phyloP scores from a whole-genome alignment of 2,888 invertebrate species.

The Amitus sp. region DNA sequence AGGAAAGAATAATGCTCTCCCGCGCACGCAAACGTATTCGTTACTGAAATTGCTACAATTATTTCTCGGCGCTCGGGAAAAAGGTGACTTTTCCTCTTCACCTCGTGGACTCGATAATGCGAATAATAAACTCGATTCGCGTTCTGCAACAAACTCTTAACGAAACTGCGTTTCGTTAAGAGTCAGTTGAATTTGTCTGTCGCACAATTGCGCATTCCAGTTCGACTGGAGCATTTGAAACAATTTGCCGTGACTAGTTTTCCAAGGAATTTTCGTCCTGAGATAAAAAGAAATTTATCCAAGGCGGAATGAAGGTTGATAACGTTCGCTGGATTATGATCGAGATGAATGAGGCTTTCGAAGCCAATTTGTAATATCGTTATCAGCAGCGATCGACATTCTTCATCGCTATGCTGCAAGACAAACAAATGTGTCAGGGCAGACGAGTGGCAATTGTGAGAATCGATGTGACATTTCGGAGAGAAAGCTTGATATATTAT shows the following conservation, averaged over 20 bases:
- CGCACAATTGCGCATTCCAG: background rate
- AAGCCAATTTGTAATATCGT: constrained; percentile 36
- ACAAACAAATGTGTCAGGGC: constrained; percentile 35
- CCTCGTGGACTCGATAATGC: constrained; percentile 23
- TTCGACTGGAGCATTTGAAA: too few relatives aligned
- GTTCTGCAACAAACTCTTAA: constrained; percentile 6
- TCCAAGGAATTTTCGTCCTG: too few relatives aligned
- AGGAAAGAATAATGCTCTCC: constrained; percentile 29
- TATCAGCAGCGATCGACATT: constrained; percentile 38
- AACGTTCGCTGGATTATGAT: too few relatives aligned
- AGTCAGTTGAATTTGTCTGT: constrained; percentile 12
- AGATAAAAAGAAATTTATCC: too few relatives aligned
- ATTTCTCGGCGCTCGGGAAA: too few relatives aligned
- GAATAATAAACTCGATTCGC: constrained; percentile 18
- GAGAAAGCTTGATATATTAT: constrained; percentile 43
- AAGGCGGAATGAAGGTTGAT: too few relatives aligned
- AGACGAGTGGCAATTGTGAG: constrained; percentile 43
- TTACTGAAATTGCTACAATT: constrained; percentile 27
- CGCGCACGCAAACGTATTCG: constrained; percentile 29
- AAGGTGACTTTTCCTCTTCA: too few relatives aligned
- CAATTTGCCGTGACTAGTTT: too few relatives aligned
- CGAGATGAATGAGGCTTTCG: background rate
- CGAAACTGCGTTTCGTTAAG: background rate
- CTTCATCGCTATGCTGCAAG: constrained; percentile 29
- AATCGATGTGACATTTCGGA: constrained; percentile 48